Base-by-base conservation (phyloP, 2,113 vertebrate genomes). In the Syrmaticus mikado region DNA sequence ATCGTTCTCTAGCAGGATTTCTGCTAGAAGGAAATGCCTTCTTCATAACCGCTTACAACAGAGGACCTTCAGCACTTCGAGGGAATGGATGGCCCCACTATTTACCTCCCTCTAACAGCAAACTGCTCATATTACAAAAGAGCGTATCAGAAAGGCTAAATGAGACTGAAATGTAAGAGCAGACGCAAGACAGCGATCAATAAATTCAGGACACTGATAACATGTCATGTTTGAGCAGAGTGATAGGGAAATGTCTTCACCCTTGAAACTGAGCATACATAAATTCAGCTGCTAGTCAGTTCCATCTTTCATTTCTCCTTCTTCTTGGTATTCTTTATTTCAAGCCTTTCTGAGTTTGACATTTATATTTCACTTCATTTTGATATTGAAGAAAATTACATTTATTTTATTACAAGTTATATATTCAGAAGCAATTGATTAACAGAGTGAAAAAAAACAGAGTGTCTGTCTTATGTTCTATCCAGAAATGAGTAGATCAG, bases 261-360 rank as follows among this genome's bases (percentile, higher is more conserved):
- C 50, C 65, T 70, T 74, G 78, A 85, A 95, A 70, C 24, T 38
- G 19, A 94, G 16, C 32, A 76, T 70, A 79, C 16, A 41, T 27
- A n/a, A 85, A 92, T 89, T 30, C 43, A 61, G 10, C 36, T 79
- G 20, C 40, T 82, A 40, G 25, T 61, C 70, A 57, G 10, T 11
- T 57, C 27, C 6, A 19, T 65, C 32, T 65, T 89, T 73, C 5
- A 82, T 40, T 87, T 87, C 53, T 82, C 41, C 16, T 36, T 85
- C 60, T 76, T 87, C 64, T 82, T 48, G 38, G n/a, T 82, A 79
- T 76, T 77, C 34, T 50, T 77, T 82, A 83, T 88, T 90, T 84
- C 81, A 86, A 92, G 61, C 46, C 32, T 67, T 90, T 81, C 57
- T 89, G 27, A 70, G n/a, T 24, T 32, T 68, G 18, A 17, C 25